These are phyloP conservation scores for Apus apus DNA, from an alignment of 2,113 vertebrate species.

Conservation along the genomic window DNA sequence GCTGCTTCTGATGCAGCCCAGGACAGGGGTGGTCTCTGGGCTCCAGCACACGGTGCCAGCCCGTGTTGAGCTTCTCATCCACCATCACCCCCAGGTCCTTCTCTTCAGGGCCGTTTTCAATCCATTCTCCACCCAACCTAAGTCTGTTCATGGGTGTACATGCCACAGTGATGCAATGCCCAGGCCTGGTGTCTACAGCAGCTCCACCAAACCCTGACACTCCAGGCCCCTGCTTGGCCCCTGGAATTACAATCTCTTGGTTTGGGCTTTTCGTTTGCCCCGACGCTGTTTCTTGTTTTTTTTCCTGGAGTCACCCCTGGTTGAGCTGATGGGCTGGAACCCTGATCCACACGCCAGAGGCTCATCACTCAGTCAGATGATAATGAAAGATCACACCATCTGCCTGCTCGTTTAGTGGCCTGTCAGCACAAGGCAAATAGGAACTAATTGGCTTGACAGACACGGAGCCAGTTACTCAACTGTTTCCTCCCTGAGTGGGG, in stretches of 20 bases:
- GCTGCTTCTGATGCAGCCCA: too few relatives aligned
- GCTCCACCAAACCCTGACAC: not conserved
- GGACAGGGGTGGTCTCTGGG: too few relatives aligned
- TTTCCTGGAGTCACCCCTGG: slow-evolving; percentile 19
- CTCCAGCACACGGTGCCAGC: too few relatives aligned
- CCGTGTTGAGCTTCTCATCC: too few relatives aligned
- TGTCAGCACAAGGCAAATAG: slow-evolving; percentile 68
- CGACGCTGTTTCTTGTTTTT: not conserved
- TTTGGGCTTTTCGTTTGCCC: not conserved
- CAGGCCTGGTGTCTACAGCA: too few relatives aligned
- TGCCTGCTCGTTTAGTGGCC: slow-evolving; percentile 59
- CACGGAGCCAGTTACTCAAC: slow-evolving; percentile 65
- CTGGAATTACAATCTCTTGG: not conserved
- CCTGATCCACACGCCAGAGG: not conserved
- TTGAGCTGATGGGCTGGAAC: not conserved
- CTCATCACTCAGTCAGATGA: slow-evolving; percentile 41
- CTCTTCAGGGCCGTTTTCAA: too few relatives aligned
- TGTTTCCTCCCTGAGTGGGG: slow-evolving; percentile 63
- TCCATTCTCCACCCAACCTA: too few relatives aligned
- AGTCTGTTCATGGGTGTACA: too few relatives aligned
- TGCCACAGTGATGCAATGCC: too few relatives aligned
- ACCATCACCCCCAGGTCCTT: too few relatives aligned
- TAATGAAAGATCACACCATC: slow-evolving; percentile 65
- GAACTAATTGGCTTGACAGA: slow-evolving; percentile 74
- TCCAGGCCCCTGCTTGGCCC: rapidly evolving